Conservation (phyloP, 64 coral and sea anemone species). For the Acropora tenuis region DNA sequence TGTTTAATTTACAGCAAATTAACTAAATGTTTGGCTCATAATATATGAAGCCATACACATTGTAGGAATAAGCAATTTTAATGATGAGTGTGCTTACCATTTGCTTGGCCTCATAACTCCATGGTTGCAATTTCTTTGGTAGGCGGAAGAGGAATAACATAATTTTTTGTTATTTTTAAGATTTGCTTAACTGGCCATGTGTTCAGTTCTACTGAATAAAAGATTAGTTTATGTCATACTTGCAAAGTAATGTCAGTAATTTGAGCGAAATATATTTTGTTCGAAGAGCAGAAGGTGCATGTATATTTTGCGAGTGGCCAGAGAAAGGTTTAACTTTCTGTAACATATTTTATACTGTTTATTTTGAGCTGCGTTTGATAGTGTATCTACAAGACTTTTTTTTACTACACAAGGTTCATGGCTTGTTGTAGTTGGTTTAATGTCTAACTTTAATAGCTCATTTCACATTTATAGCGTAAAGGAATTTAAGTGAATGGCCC, state of each 20-base stretch:
- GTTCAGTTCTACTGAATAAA: constrained; percentile 44
- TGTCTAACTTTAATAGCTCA: not conserved
- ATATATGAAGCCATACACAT: not conserved
- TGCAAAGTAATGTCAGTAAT: constrained; percentile 42
- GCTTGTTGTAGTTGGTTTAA: too few species aligned
- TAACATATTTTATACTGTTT: constrained; percentile 60
- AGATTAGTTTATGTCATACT: constrained; percentile 38
- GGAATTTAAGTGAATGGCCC: not conserved
- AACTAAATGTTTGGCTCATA: too few species aligned
- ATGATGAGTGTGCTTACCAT: constrained; percentile 13
- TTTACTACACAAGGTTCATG: too few species aligned
- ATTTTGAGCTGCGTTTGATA: constrained; percentile 25
- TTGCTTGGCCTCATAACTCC: not conserved
- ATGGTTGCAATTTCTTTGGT: constrained; percentile 20
- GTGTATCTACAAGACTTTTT: constrained; percentile 61
- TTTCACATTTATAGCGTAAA: not conserved
- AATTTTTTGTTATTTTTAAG: not conserved
- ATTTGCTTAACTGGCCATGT: not conserved
- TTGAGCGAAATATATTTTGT: too few species aligned
- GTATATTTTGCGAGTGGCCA: constrained; percentile 53
- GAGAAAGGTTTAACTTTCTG: constrained; percentile 68
- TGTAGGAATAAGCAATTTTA: constrained; percentile 12
- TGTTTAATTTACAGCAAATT: too few species aligned
- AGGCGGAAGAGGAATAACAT: constrained; percentile 11
- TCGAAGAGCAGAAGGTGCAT: constrained; percentile 49